Evolutionary conservation across 2,113 vertebrate genomes (phyloP).

Genomic region (Proteles cristata): DNA sequence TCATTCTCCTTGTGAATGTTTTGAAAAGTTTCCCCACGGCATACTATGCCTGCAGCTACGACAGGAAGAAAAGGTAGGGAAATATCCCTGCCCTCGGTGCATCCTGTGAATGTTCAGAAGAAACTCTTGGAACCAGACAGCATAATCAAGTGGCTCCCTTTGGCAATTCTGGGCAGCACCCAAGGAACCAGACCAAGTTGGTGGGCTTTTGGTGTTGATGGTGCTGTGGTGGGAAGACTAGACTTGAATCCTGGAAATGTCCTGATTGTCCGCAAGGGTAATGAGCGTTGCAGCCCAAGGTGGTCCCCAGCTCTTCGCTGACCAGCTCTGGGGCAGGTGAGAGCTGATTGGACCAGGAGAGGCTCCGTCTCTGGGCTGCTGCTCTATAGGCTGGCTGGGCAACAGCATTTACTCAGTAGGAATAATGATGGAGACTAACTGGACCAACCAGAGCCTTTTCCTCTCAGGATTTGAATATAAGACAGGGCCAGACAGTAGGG

Average conservation of each 20-base stretch:
- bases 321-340: neutral
- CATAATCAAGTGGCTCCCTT: neutral
- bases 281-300: neutral
- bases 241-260: neutral
- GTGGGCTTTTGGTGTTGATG: neutral
- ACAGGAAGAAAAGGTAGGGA: neutral
- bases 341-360: neutral
- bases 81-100: accelerated
- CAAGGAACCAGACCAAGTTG: neutral
- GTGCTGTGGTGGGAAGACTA: neutral
- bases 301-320: neutral
- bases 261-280: accelerated
- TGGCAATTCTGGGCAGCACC: neutral
- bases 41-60: neutral
- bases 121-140: neutral
- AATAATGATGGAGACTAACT: neutral
- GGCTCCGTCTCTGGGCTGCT: accelerated
- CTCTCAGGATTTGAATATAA: neutral
- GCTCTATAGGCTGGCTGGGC: neutral
- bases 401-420: neutral
- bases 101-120: neutral
- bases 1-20: neutral
- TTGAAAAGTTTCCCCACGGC: neutral
- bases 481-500: neutral
- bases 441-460: neutral